Base-by-base conservation (phyloP, 2,888 invertebrate species). In the Iphiclides podalirius region DNA sequence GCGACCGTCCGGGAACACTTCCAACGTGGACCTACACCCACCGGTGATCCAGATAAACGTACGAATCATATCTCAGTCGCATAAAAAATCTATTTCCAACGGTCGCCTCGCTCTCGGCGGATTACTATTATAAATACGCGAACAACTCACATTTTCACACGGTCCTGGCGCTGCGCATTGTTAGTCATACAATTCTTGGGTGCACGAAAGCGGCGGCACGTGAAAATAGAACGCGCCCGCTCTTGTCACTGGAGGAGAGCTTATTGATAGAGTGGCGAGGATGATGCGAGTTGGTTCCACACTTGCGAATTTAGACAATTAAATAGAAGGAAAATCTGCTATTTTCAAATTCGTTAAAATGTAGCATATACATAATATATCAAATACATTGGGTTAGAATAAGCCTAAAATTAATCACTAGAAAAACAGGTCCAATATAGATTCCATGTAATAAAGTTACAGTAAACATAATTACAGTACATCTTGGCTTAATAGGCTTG, bases 11-110 rank as follows among this genome's bases (percentile, higher is more conserved):
- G 13, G 47, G 12, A 42, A 37, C 31, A 6, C 20, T 17, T n/a
- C 37, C 4, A 42, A 48, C 20, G 37, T 23, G 37, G 37, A 16
- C 16, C 41, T 42, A 58, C 58, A 49, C 59, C 60, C 57, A 63
- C 61, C 44, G 36, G 39, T 47, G 37, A 31, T n/a, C 31, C 23
- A 47, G 46, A 59, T 58, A 57, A 56, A 57, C 52, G 54, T 52
- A 52, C 36, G 33, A 33, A 31, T 15, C 20, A 43, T 36, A 58
- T 51, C 50, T 4, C 50, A 56, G 47, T 54, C 51, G 42, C 55
- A 62, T 61, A 60, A 63, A 63, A 64, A 49, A 59, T 61, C 63
- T 61, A 63, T 65, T 65, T 60, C 54, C 41, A 60, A 54, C n/a
- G 47, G 56, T 52, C 56, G 52, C 54, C 28, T 50, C 49, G 47